A percentile compares a stretch with the other conserved stretches of the same genome.
phyloP scores from a whole-genome alignment of 2,888 invertebrate species.

The Brachylomia viminalis region DNA sequence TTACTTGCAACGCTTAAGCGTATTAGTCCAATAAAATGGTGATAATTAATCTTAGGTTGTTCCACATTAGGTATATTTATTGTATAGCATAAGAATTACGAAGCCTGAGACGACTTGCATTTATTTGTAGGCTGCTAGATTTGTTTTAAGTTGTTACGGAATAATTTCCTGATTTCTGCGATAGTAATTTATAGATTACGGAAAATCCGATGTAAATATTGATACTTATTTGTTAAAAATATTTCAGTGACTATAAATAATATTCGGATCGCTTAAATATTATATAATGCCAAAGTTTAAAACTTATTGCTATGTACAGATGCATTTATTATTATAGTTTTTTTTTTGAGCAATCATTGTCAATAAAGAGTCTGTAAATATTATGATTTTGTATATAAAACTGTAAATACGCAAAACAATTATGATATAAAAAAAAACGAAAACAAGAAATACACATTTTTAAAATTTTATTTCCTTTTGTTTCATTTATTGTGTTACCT shows the following conservation, averaged over 20 bases:
- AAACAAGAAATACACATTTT: conserved; percentile 87
- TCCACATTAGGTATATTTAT: conserved; percentile 85
- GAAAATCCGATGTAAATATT: conserved; percentile 80
- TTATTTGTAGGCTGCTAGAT: conserved; percentile 82
- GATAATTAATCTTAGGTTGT: conserved; percentile 87
- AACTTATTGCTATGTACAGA: conserved; percentile 87
- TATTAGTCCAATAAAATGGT: conserved; percentile 89
- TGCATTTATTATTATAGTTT: conserved; percentile 84
- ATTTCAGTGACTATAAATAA: conserved; percentile 65
- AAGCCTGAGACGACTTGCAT: conserved; percentile 77
- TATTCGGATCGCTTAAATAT: conserved; percentile 72
- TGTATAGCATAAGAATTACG: conserved; percentile 74
- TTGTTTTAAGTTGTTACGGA: conserved; percentile 80
- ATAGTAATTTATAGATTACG: conserved; percentile 84
- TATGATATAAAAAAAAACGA: conserved; percentile 79
- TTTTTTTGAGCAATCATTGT: conserved; percentile 76
- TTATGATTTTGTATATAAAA: conserved; percentile 83
- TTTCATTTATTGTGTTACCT: conserved; percentile 84
- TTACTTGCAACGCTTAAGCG: conserved; percentile 89
- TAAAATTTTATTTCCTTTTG: conserved; percentile 88
- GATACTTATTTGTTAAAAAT: conserved; percentile 65
- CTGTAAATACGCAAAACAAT: conserved; percentile 83
- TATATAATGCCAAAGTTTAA: conserved; percentile 89
- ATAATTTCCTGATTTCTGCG: conserved; percentile 88
- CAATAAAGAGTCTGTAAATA: conserved; percentile 85